Evolutionary conservation across 2,888 invertebrate genomes (phyloP), one percentile per base, ranked within the genome.

Genomic region (Eremobia ochroleuca): DNA sequence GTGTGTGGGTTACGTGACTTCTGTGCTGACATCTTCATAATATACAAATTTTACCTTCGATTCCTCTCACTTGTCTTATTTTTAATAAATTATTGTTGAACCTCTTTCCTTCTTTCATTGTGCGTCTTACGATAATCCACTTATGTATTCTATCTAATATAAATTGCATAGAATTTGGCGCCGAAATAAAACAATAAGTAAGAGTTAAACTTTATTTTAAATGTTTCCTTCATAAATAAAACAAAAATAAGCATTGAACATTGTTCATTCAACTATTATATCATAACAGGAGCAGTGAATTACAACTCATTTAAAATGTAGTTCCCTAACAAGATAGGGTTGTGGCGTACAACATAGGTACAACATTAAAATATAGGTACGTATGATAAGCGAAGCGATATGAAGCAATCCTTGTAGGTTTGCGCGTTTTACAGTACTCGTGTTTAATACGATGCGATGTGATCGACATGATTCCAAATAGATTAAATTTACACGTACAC

Each of bases 221-320:
- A 92, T 91, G 89, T 92, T 92, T 94, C 88, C 90, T 92, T 93
- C 90, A 94, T 94, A 94, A 94, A 94, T 94, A 92, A 95, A 95
- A 95, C 94, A 94, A 94, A 94, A 93, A 93, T 94, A 93, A 93
- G 94, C 93, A 93, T 93, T 90, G 91, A 92, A 93, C 92, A 92
- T 92, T 90, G 91, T 93, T 89, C 91, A 94, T 85, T 91, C 89
- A 90, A 92, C 91, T 91, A 90, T 78, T 81, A 92, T 91, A 87
- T 75, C 62, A 85, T 91, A 92, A 92, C 90, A 85, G 86, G 87
- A 88, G 88, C 87, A 78, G 83, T 82, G 76, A 62, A 70, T 85
- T 85, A 83, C 77, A 88, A 81, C 78, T 87, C 67, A 85, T 77
- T 85, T 89, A 85, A 89, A 92, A 91, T 88, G 87, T 90, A 89